phyloP scores from a whole-genome alignment of 1,140 invertebrate species.

The Hypsibius dujardini region DNA sequence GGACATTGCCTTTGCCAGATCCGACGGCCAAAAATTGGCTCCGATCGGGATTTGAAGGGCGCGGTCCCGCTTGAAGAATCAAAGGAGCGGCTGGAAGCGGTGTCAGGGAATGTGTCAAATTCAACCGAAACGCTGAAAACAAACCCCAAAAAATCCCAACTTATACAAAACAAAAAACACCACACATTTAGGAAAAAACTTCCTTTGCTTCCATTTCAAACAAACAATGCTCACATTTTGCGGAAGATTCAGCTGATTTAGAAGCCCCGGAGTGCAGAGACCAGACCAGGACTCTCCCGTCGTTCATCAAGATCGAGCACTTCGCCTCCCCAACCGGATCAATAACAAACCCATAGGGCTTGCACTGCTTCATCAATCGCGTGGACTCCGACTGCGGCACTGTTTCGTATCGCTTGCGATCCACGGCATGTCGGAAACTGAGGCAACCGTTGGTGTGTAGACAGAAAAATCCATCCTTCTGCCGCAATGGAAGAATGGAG shows the following conservation, averaged over 20 bases:
- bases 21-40: neutral
- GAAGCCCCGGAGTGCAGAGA: neutral
- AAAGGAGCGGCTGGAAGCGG: neutral
- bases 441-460: constrained; percentile 45
- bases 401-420: too few relatives aligned
- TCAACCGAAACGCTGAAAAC: neutral
- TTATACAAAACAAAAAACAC: too few relatives aligned
- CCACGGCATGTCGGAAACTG: constrained; percentile 35
- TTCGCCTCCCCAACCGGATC: neutral
- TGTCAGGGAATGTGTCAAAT: neutral
- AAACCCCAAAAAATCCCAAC: too few relatives aligned
- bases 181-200: too few relatives aligned
- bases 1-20: neutral
- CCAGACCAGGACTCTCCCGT: neutral
- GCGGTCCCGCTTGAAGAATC: neutral
- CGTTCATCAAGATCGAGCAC: neutral
- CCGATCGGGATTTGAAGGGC: too few relatives aligned
- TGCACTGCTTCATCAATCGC: neutral
- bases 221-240: too few relatives aligned
- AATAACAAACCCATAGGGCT: neutral
- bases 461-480: constrained; percentile 41
- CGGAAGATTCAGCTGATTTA: neutral
- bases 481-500: constrained; percentile 38
- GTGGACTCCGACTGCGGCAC: neutral
- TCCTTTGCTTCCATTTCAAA: too few relatives aligned